Evolutionary conservation across 1,140 invertebrate genomes (phyloP), one percentile per base, ranked within the genome.

Genomic region (Rhopalosiphum maidis): DNA sequence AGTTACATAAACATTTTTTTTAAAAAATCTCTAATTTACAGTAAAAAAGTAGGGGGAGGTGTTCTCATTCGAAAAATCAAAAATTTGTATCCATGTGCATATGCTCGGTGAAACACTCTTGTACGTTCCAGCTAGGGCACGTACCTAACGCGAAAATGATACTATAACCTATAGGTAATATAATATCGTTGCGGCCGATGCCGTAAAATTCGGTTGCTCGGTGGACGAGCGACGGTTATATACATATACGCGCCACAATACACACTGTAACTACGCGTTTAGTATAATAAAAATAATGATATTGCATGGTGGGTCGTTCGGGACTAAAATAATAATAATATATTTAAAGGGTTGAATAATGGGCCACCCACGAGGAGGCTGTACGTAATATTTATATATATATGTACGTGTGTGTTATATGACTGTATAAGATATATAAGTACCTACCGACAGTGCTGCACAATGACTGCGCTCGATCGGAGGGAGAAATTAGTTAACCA

Each of bases 401-500:
- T 30, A 18, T 51, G 6, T n/a, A 18, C 2, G 9, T 30, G n/a
- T 21, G 46, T 35, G 4, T 41, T 15, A 18, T n/a, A 18, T 11
- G 9, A 30, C 2, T 30, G 15, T 43, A 85, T 25, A 25, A 85
- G 9, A 35, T 46, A 46, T 46, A 86, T 25, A 43, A 3, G 68
- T 82, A 82, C 22, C n/a, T 23, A 35, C 41, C 43, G 41, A 89
- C 15, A 22, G 22, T n/a, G n/a, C 18, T 21, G 46, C 35, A 89
- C 43, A 89, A 89, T 89, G 46, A 51, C 22, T 54, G 48, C 22
- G 85, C 25, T 87, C 48, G 87, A 89, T n/a, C 48, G n/a, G 87
- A 88, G 87, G 87, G 87, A 89, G 48, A 89, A 54, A 89, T 89
- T 54, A 54, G 87, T 89, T 51, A 54, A 89, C 48, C 46, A 41